Percentiles rank a stretch among this genome's conserved stretches.
Conservation (phyloP, 1,140 invertebrate species). For the Anadara kagoshimensis region DNA sequence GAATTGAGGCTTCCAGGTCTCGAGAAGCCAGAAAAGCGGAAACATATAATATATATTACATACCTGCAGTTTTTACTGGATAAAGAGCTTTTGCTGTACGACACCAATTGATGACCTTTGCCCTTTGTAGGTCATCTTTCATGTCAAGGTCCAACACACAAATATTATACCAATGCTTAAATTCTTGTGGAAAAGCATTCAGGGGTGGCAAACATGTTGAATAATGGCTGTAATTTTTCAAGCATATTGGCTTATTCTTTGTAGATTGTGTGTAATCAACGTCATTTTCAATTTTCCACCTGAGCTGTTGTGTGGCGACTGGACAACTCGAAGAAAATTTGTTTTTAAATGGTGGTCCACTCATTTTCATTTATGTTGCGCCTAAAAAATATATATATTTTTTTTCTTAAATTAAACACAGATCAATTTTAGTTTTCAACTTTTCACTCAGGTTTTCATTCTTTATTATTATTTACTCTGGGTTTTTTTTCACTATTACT, state of each 20-base stretch:
- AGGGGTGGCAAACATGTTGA: constrained; percentile 26
- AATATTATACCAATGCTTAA: constrained; percentile 32
- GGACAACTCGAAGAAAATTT: constrained; percentile 42
- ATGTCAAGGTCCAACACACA: constrained; percentile 51
- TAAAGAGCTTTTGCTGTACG: constrained; percentile 48
- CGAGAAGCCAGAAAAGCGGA: too few species aligned
- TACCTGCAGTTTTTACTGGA: constrained; percentile 59
- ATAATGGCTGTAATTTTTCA: constrained; percentile 31
- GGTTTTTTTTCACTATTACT: too few species aligned
- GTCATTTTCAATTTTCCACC: constrained; percentile 36
- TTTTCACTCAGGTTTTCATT: too few species aligned
- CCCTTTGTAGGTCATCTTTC: constrained; percentile 52
- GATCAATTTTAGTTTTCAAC: too few species aligned
- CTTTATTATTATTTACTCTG: too few species aligned
- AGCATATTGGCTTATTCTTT: constrained; percentile 26
- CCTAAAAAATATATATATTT: background rate
- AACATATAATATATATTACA: too few species aligned
- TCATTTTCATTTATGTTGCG: background rate
- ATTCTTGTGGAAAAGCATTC: constrained; percentile 25
- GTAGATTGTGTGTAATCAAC: constrained; percentile 35
- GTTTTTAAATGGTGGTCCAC: constrained; percentile 28
- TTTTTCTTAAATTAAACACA: too few species aligned
- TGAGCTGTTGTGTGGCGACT: constrained; percentile 20
- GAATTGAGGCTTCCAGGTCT: too few species aligned
- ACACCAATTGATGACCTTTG: constrained; percentile 67